Base-by-base conservation (phyloP, 1,140 invertebrate genomes). In the Capitella teleta region DNA sequence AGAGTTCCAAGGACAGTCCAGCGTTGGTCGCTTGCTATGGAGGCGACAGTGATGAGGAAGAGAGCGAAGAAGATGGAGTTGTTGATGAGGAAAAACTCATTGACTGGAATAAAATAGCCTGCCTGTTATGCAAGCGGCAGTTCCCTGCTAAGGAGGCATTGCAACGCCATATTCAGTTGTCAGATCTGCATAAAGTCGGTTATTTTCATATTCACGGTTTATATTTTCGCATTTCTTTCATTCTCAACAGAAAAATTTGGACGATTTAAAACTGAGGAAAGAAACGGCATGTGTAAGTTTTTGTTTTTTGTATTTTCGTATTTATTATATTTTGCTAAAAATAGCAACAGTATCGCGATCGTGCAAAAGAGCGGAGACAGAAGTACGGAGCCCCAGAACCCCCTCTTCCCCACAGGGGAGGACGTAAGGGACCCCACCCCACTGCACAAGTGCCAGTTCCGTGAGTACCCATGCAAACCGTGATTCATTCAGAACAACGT, bases 121-220 rank as follows among this genome's bases (percentile, higher is more conserved):
- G 95, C 72, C 74, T 97, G 4, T 73, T 99, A 0, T 99, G 95
- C 67, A 97, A 97, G 70, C 75, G 95, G 48, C 86, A 90, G 63
- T 95, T 98, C 63, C 83, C 86, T 23, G 91, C 83, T 34, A 80
- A 81, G 52, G 93, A 98, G 53, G 83, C 84, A 1, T 75, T 98
- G 5, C 74, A 81, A 2, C 93, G 93, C 62, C 95, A 99, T 72
- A 82, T 86, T 48, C 85, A 92, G 53, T 74, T 96, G 52, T 98
- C 94, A 2, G 86, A 94, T 53, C 76, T 99, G 28, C 95, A 99
- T 62, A 95, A 94, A 63, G 77, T 73, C 26, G 23, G 28, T 41
- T 32, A 45, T 45, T 28, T 45, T n/a, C n/a, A n/a, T n/a, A n/a
- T n/a, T n/a, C n/a, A n/a, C n/a, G n/a, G n/a, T n/a, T n/a, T n/a